Evolutionary conservation across 2,888 invertebrate genomes (phyloP).

Genomic region (Cristatella mucedo): DNA sequence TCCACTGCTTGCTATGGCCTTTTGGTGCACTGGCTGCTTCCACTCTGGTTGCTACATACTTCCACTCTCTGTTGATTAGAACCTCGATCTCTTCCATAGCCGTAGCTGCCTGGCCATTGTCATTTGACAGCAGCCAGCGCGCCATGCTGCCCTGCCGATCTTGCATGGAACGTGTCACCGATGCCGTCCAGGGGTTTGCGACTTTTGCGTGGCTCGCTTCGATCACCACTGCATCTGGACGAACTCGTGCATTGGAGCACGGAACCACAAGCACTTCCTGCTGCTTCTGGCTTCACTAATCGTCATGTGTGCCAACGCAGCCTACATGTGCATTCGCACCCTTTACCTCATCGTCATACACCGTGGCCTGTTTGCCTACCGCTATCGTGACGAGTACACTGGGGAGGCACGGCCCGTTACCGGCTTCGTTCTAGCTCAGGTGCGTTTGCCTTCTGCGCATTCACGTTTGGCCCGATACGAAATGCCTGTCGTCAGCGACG

Average conservation of each 20-base stretch:
- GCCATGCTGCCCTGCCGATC: too few relatives aligned
- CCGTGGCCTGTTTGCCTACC: slow-evolving; percentile 19
- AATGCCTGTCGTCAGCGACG: too few relatives aligned
- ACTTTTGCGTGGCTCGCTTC: slow-evolving; percentile 31
- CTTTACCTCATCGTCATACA: slow-evolving; percentile 18
- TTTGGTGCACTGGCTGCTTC: too few relatives aligned
- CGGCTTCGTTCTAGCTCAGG: slow-evolving; percentile 24
- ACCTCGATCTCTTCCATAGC: background rate
- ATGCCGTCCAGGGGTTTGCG: slow-evolving; percentile 21
- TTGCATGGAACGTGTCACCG: too few relatives aligned
- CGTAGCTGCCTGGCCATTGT: too few relatives aligned
- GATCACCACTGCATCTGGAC: slow-evolving; percentile 38
- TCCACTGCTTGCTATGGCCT: too few relatives aligned
- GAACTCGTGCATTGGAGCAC: slow-evolving; percentile 33
- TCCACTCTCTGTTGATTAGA: too few relatives aligned
- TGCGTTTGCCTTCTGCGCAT: slow-evolving; percentile 12
- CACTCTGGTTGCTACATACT: too few relatives aligned
- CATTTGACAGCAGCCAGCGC: too few relatives aligned
- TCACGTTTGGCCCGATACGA: too few relatives aligned
- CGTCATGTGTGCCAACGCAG: slow-evolving; percentile 24
- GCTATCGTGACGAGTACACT: slow-evolving; percentile 19
- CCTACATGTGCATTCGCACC: slow-evolving; percentile 19
- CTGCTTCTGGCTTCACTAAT: slow-evolving; percentile 24
- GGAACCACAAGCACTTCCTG: slow-evolving; percentile 31
- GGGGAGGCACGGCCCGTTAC: slow-evolving; percentile 21